Base-by-base conservation (phyloP, 2,888 invertebrate genomes). In the Cheilosia scutellata region DNA sequence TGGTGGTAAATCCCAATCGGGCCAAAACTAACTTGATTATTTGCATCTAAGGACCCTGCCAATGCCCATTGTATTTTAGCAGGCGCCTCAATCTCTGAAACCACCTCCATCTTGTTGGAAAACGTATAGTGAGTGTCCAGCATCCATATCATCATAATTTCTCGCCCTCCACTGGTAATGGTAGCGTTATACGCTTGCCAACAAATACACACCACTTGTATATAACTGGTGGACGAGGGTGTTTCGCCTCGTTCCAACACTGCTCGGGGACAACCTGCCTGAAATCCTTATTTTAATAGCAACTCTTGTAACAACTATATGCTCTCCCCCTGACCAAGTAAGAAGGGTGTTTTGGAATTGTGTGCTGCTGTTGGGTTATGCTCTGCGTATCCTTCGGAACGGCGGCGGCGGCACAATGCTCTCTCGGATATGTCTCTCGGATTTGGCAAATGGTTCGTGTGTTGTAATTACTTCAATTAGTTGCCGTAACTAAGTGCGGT, bases 1-100 rank as follows among this genome's bases (percentile, higher is more conserved):
- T 62, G 86, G 91, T 88, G 91, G 90, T 90, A 90, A 89, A 89
- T 91, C 89, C 89, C 91, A 91, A 91, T 91, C 91, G 90, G 90
- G 90, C 90, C 90, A 90, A 51, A 90, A 91, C 90, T 90, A 91
- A 91, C 91, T 90, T 91, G 91, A 91, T 91, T 91, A 91, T 91
- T 91, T 91, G 71, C 82, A 76, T 86, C 71, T 66, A 86, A 80
- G 80, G 55, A 66, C 76, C 60, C 11, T 33, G 47, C 62, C 76
- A 71, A 55, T 71, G 55, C 25, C 51, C 58, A 80, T 70, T 66
- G 80, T 75, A 70, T 42, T 51, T 5, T 27, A 27, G 11, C 27
- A 79, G 65, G 29, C 49, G 42, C 71, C 60, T 63, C 44, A 60
- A 68, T 70, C 25, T 65, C 16, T 27, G 13, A 49, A 31, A 40